These are phyloP conservation scores for Pantala flavescens DNA, from an alignment of 1,140 invertebrate species.

Conservation along the genomic window DNA sequence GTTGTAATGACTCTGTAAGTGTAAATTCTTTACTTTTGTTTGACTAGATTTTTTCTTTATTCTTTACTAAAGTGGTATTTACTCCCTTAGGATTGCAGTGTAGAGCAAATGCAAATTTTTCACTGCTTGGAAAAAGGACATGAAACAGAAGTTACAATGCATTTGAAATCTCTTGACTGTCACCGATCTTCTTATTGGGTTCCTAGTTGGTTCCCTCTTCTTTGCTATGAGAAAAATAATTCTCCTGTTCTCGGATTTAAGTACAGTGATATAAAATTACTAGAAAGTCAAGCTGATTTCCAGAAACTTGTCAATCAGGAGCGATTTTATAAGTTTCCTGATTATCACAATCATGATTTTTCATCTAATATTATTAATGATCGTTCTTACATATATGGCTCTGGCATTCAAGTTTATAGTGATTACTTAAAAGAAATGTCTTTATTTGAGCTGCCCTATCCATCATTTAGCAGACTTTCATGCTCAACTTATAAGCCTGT, in stretches of 20 bases:
- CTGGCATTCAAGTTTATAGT: not conserved
- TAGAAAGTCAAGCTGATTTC: not conserved
- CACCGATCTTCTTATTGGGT: not conserved
- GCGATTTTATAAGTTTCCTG: too few species aligned
- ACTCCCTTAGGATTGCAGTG: not conserved
- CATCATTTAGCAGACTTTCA: not conserved
- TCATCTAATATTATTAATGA: not conserved
- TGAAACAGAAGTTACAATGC: too few species aligned
- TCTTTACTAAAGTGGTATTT: not conserved
- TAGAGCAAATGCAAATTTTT: not conserved
- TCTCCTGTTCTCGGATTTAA: not conserved
- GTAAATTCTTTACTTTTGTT: not conserved
- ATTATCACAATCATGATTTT: too few species aligned
- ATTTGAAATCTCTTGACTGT: too few species aligned
- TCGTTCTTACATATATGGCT: not conserved
- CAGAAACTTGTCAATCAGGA: not conserved
- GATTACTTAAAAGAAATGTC: not conserved
- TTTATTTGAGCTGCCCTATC: not conserved
- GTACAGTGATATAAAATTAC: not conserved
- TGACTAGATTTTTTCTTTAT: not conserved
- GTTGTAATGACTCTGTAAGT: not conserved
- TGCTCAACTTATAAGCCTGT: not conserved
- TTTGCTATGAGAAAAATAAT: not conserved
- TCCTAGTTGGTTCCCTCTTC: not conserved
- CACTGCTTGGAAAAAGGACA: not conserved